These are phyloP conservation scores for Geophilus truncorum DNA, from an alignment of 2,888 invertebrate species.

Conservation along the genomic window DNA sequence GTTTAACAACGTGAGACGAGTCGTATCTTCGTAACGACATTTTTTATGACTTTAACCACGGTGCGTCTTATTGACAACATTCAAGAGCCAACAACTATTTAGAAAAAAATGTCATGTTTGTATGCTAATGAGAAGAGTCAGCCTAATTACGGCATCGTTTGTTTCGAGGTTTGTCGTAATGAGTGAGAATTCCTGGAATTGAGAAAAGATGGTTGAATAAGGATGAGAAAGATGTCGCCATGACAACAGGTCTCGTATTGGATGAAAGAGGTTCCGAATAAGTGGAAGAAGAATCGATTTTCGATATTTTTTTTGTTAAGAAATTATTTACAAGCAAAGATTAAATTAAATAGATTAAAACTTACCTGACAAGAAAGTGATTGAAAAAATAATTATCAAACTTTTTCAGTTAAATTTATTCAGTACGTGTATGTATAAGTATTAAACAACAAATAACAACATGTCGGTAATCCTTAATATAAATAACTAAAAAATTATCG, in stretches of 20 bases:
- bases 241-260: background rate
- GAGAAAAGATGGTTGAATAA: background rate
- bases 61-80: background rate
- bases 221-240: background rate
- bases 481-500: background rate
- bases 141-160: background rate
- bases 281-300: background rate
- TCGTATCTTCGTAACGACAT: background rate
- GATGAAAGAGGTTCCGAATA: background rate
- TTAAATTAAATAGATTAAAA: background rate
- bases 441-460: constrained; percentile 1
- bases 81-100: background rate
- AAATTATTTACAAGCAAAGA: background rate
- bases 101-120: background rate
- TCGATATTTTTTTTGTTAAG: background rate
- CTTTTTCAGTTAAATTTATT: background rate
- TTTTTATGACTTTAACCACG: background rate
- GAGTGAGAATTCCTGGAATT: background rate
- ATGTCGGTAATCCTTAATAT: background rate
- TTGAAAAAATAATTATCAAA: background rate
- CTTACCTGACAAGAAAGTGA: too few relatives aligned
- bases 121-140: background rate
- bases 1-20: background rate
- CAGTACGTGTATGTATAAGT: background rate
- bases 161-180: background rate